These are phyloP conservation scores for Halictus ligatus DNA, from an alignment of 2,888 invertebrate genomes.

Conservation along the genomic window DNA sequence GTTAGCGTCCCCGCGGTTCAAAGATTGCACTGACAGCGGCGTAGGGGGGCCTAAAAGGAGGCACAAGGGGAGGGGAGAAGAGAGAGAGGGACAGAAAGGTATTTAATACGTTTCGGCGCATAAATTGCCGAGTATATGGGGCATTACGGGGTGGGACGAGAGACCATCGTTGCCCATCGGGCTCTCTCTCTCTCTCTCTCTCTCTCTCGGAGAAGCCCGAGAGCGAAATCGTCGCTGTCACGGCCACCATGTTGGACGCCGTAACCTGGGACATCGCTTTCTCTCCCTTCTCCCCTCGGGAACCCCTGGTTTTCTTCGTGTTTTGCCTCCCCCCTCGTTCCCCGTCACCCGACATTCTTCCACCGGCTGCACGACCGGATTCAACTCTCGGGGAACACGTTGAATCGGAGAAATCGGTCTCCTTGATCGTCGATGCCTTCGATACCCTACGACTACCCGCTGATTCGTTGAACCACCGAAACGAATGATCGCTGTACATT, in stretches of 20 bases:
- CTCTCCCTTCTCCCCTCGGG: conserved; percentile 24
- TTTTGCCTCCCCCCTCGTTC: background rate
- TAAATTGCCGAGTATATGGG: conserved; percentile 83
- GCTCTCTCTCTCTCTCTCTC: conserved; percentile 19
- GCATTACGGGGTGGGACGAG: conserved; percentile 77
- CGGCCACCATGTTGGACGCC: conserved; percentile 71
- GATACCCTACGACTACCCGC: background rate
- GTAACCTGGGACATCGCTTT: conserved; percentile 56
- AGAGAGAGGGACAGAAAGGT: conserved; percentile 64
- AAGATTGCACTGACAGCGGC: conserved; percentile 51
- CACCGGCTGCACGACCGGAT: conserved; percentile 3
- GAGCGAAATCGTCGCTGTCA: conserved; percentile 66
- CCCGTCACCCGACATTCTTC: conserved; percentile 29
- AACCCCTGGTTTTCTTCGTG: conserved; percentile 14
- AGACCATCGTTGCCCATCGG: conserved; percentile 59
- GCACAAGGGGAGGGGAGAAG: background rate
- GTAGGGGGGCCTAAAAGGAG: conserved; percentile 25
- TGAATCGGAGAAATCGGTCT: conserved; percentile 31
- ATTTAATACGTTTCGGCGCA: conserved; percentile 83
- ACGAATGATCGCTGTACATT: background rate
- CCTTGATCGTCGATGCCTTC: conserved; percentile 11
- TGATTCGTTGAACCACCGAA: background rate
- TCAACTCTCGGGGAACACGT: background rate
- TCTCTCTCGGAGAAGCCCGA: conserved; percentile 39
- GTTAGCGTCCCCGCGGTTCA: conserved; percentile 37